Conservation (phyloP, 37 sponge, comb jelly and placozoan species). For the Aplysina aerophoba region DNA sequence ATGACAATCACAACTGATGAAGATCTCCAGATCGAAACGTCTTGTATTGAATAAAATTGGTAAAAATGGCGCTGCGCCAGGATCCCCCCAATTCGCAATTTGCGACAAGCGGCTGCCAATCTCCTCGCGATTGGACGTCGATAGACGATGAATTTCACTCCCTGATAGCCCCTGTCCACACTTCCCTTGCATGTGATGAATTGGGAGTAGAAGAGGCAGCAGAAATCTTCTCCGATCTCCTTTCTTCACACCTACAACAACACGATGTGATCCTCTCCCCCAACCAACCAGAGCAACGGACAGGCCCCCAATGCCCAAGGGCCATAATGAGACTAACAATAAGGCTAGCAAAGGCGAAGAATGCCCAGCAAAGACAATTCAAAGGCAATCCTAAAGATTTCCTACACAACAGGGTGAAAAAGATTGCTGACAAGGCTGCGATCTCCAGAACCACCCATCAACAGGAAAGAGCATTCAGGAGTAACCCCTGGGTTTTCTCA, state of each 20-base stretch:
- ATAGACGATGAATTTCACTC: background rate
- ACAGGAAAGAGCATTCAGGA: background rate
- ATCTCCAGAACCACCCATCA: background rate
- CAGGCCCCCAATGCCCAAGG: background rate
- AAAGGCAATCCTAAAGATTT: background rate
- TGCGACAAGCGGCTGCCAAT: too few relatives aligned
- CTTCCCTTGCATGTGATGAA: background rate
- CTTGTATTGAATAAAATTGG: too few relatives aligned
- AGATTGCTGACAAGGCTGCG: background rate
- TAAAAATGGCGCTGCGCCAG: too few relatives aligned
- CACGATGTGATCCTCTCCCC: background rate
- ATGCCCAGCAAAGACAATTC: background rate
- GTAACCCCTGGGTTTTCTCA: background rate
- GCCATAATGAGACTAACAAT: background rate
- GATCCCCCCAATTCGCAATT: too few relatives aligned
- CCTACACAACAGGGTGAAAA: background rate
- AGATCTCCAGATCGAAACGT: too few relatives aligned
- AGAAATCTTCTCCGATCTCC: background rate
- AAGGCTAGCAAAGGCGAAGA: background rate
- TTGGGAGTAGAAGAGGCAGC: background rate
- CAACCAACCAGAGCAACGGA: background rate
- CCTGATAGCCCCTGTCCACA: background rate
- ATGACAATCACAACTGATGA: too few relatives aligned
- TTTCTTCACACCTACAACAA: background rate
- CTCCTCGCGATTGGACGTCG: background rate